Evolutionary conservation across 2,888 invertebrate species (phyloP).

Genomic region (Dione vanillae): DNA sequence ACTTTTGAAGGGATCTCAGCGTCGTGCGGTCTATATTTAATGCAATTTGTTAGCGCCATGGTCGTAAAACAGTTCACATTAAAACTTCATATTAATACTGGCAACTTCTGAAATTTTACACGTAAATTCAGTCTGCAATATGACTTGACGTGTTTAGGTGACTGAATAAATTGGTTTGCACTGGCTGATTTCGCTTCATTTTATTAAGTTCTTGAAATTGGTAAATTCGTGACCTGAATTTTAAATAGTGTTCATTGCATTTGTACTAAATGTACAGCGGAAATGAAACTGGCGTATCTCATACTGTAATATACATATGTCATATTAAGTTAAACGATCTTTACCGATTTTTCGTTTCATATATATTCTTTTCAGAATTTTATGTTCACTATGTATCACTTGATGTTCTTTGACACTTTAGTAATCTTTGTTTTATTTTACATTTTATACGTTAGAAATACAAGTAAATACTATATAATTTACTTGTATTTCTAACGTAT

Average conservation of each 20-base stretch:
- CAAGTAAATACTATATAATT: too few species aligned
- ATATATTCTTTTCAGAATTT: too few species aligned
- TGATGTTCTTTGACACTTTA: too few species aligned
- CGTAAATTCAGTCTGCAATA: constrained; percentile 52
- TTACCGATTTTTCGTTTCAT: too few species aligned
- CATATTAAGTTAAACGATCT: background rate
- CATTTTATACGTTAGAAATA: too few species aligned
- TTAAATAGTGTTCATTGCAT: constrained; percentile 30
- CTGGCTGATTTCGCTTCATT: constrained; percentile 43
- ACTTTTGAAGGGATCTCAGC: background rate
- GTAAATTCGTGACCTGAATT: constrained; percentile 50
- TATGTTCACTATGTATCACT: too few species aligned
- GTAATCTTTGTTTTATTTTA: too few species aligned
- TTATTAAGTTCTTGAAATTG: constrained; percentile 57
- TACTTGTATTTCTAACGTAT: too few species aligned
- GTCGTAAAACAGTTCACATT: constrained; percentile 31
- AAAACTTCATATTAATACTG: constrained; percentile 36
- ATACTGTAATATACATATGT: background rate
- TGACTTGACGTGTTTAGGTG: constrained; percentile 48
- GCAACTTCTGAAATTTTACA: constrained; percentile 48
- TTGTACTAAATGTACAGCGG: background rate
- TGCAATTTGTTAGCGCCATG: constrained; percentile 29
- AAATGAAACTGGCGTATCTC: background rate
- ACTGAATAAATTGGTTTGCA: constrained; percentile 58
- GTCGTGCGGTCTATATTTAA: constrained; percentile 17